phyloP scores from a whole-genome alignment of 2,113 vertebrate genomes.

The Cochlearius cochlearius region DNA sequence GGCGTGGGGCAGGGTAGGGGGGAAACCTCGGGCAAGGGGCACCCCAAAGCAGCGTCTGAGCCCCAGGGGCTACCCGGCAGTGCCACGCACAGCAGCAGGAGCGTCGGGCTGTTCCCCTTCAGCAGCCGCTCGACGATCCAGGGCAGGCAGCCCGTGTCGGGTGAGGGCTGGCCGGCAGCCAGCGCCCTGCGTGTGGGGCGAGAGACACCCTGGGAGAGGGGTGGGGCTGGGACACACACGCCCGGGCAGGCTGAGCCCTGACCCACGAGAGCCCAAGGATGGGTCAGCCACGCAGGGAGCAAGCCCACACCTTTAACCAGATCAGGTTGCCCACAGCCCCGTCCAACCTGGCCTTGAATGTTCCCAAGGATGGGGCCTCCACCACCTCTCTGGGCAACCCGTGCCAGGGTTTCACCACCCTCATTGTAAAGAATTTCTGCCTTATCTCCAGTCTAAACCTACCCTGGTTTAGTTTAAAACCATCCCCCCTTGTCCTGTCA shows the following conservation, averaged over 20 bases:
- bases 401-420: too few species aligned
- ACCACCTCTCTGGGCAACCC: too few species aligned
- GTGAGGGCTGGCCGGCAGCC: not conserved
- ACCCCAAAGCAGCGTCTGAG: not conserved
- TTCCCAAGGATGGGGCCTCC: too few species aligned
- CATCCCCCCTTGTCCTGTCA: too few species aligned
- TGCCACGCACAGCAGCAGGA: slow-evolving; percentile 66
- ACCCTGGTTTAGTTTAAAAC: too few species aligned
- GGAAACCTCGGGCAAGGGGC: not conserved
- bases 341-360: too few species aligned
- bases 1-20: not conserved
- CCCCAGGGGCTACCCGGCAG: slow-evolving; percentile 58
- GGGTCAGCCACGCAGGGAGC: not conserved
- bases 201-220: not conserved
- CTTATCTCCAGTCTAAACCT: too few species aligned
- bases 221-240: too few species aligned
- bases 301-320: too few species aligned
- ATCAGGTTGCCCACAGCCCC: too few species aligned
- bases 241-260: rapidly evolving
- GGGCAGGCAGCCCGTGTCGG: slow-evolving; percentile 19
- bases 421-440: too few species aligned
- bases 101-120: slow-evolving; percentile 64
- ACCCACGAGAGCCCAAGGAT: rapidly evolving
- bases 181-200: slow-evolving; percentile 40
- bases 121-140: slow-evolving; percentile 61